Conservation (phyloP, 1,140 invertebrate species). For the Cydia pomonella region DNA sequence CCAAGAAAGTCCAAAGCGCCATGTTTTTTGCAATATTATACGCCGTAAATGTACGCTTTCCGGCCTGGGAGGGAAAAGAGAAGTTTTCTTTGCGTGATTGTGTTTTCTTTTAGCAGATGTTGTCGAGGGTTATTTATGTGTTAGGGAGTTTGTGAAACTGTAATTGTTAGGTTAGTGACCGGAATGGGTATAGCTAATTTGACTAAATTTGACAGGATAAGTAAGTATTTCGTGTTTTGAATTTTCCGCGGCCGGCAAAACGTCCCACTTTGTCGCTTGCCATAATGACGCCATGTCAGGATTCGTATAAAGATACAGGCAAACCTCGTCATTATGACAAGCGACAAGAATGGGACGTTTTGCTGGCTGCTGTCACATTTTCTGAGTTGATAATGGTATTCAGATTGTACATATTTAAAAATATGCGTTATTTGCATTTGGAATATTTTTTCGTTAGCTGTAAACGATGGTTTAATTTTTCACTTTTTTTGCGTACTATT, state of each 20-base stretch:
- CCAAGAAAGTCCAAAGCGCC: not conserved
- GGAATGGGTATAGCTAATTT: not conserved
- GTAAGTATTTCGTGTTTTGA: not conserved
- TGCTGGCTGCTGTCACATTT: too few relatives aligned
- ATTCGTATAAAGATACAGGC: too few relatives aligned
- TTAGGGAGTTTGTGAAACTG: not conserved
- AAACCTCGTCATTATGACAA: too few relatives aligned
- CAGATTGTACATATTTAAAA: too few relatives aligned
- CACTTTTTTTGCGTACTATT: too few relatives aligned
- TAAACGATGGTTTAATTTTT: too few relatives aligned
- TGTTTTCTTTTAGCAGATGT: conserved; percentile 7
- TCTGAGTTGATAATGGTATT: not conserved
- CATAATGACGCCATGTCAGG: too few relatives aligned
- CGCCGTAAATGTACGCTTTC: not conserved
- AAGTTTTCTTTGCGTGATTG: conserved; percentile 17
- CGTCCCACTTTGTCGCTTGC: too few relatives aligned
- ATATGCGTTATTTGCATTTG: too few relatives aligned
- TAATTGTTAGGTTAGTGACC: conserved; percentile 4
- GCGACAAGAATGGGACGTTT: too few relatives aligned
- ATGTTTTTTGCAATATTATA: not conserved
- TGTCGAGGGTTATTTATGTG: conserved; percentile 9
- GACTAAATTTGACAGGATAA: not conserved
- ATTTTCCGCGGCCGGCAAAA: too few relatives aligned
- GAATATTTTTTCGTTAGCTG: too few relatives aligned
- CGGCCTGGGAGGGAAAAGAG: not conserved